Percentiles rank a stretch among this genome's conserved stretches.
Conservation (phyloP, 2,888 invertebrate genomes). For the Callyntrura sp. region DNA sequence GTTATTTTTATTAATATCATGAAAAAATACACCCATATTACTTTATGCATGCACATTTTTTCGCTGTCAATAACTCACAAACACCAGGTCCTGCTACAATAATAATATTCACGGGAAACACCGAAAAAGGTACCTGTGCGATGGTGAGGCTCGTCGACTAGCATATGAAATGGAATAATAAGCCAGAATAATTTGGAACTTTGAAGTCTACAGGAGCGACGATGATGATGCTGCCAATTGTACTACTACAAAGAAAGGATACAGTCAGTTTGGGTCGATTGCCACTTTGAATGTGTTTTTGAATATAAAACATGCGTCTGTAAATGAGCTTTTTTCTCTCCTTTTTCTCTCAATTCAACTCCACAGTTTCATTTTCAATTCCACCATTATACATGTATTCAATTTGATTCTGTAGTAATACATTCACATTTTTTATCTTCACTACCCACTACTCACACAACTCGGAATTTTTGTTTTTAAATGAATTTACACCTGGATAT, state of each 20-base stretch:
- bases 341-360: neutral
- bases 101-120: too few species aligned
- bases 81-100: neutral
- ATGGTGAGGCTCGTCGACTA: neutral
- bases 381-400: neutral
- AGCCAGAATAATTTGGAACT: neutral
- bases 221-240: neutral
- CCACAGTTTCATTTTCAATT: neutral
- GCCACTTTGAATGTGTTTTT: neutral
- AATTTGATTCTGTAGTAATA: neutral
- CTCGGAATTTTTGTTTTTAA: slow-evolving; percentile 24
- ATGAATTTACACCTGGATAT: neutral
- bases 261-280: neutral
- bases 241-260: neutral
- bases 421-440: neutral
- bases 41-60: slow-evolving; percentile 52
- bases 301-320: neutral
- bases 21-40: slow-evolving; percentile 16
- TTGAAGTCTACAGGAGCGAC: neutral
- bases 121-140: neutral
- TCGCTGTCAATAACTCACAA: slow-evolving; percentile 29
- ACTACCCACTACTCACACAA: neutral
- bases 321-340: too few species aligned
- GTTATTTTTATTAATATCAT: neutral
- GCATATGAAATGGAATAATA: neutral